Evolutionary conservation across 2,797 vertebrate genomes (phyloP).

Genomic region (Clamator glandarius): DNA sequence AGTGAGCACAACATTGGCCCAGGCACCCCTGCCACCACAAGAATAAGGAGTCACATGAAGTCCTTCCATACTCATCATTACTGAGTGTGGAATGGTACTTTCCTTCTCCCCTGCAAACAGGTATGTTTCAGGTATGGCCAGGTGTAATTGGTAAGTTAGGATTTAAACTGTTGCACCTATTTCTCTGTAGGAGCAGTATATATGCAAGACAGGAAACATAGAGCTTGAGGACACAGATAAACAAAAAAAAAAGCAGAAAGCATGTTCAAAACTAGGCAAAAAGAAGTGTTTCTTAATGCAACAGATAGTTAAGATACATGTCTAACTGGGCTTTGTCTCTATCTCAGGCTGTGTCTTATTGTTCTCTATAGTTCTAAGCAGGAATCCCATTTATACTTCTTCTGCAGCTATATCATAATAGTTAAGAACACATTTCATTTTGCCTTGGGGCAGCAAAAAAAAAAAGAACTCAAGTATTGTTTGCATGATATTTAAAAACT

Average conservation of each 20-base stretch:
- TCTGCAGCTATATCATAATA: not conserved
- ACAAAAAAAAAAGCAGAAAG: not conserved
- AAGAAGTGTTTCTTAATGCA: not conserved
- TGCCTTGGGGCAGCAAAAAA: not conserved
- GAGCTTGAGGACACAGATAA: not conserved
- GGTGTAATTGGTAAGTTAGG: not conserved
- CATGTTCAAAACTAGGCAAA: not conserved
- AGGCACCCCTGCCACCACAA: not conserved
- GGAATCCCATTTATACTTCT: not conserved
- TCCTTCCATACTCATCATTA: fast-evolving
- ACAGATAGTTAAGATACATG: not conserved
- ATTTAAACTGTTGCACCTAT: not conserved
- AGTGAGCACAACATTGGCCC: not conserved
- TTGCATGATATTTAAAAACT: not conserved
- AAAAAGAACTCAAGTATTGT: not conserved
- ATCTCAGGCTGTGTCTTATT: not conserved
- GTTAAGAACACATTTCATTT: not conserved
- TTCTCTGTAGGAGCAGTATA: not conserved
- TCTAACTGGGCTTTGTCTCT: not conserved
- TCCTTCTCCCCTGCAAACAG: not conserved
- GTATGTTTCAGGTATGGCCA: not conserved
- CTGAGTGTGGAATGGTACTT: not conserved
- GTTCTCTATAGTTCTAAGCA: not conserved
- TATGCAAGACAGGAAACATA: fast-evolving
- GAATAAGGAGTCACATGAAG: not conserved